These are phyloP conservation scores for Epiperipatus broadwayi DNA, from an alignment of 2,888 invertebrate species.

Conservation along the genomic window DNA sequence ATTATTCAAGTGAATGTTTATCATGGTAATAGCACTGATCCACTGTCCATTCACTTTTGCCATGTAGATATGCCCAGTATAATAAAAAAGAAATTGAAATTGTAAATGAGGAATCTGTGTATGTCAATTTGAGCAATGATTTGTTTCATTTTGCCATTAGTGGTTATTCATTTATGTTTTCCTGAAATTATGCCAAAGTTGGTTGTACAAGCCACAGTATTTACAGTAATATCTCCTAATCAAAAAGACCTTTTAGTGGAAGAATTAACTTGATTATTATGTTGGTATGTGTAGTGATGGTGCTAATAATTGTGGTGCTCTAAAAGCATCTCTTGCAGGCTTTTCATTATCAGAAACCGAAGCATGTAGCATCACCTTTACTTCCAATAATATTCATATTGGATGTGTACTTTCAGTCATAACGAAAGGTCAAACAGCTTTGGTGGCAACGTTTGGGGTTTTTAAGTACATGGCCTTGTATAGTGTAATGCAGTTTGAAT, in stretches of 20 bases:
- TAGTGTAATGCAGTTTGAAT: slow-evolving; percentile 74
- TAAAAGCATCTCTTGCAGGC: slow-evolving; percentile 79
- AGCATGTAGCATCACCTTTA: slow-evolving; percentile 84
- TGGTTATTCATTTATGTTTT: slow-evolving; percentile 52
- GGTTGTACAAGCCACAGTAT: slow-evolving; percentile 63
- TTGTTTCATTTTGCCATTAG: slow-evolving; percentile 35
- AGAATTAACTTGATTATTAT: slow-evolving; percentile 43
- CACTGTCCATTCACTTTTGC: too few relatives aligned
- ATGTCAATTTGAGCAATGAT: too few relatives aligned
- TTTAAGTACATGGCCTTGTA: slow-evolving; percentile 98
- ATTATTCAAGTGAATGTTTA: slow-evolving; percentile 38
- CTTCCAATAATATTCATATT: slow-evolving; percentile 63
- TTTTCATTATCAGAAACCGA: slow-evolving; percentile 79
- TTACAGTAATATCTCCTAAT: slow-evolving; percentile 85
- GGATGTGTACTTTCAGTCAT: slow-evolving; percentile 62
- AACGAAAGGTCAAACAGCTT: slow-evolving; percentile 72
- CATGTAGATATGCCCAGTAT: too few relatives aligned
- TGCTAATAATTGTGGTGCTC: slow-evolving; percentile 86
- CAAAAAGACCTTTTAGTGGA: slow-evolving; percentile 79
- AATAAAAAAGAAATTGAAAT: too few relatives aligned
- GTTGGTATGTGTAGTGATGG: slow-evolving; percentile 93
- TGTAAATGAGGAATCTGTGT: too few relatives aligned
- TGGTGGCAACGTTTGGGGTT: slow-evolving; percentile 86
- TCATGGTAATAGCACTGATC: too few relatives aligned
- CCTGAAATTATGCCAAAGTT: slow-evolving; percentile 41